Conservation (phyloP, 2,888 invertebrate species). For the Yponomeuta sedellus region DNA sequence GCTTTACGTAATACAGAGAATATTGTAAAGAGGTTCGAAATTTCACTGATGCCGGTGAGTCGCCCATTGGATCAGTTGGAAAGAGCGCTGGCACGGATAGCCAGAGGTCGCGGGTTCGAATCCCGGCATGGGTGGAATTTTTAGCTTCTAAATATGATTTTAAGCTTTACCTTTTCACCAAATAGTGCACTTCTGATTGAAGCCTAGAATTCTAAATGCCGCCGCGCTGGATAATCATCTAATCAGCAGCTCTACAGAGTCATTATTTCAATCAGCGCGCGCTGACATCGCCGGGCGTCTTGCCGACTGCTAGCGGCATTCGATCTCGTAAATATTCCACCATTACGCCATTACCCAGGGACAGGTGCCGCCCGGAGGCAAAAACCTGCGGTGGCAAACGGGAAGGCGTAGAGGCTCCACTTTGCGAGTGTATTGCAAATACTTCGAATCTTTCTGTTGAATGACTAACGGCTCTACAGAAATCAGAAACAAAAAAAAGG, state of each 20-base stretch:
- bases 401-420: background rate
- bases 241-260: constrained; percentile 1
- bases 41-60: too few species aligned
- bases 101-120: too few species aligned
- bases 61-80: too few species aligned
- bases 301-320: constrained; percentile 18
- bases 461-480: too few species aligned
- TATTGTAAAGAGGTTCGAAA: too few species aligned
- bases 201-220: background rate
- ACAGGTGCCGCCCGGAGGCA: constrained; percentile 41
- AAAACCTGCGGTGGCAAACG: background rate
- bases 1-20: too few species aligned
- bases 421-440: background rate
- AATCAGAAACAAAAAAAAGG: too few species aligned
- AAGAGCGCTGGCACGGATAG: too few species aligned
- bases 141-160: too few species aligned
- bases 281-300: constrained; percentile 17
- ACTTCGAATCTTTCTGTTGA: too few species aligned
- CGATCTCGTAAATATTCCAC: constrained; percentile 56
- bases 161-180: background rate
- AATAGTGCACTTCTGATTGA: background rate
- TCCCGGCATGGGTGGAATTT: too few species aligned
- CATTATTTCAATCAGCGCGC: constrained; percentile 20
- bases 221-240: background rate
- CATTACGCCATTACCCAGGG: constrained; percentile 45